Evolutionary conservation across 1,140 invertebrate genomes (phyloP).

Genomic region (Calephelis virginiensis): DNA sequence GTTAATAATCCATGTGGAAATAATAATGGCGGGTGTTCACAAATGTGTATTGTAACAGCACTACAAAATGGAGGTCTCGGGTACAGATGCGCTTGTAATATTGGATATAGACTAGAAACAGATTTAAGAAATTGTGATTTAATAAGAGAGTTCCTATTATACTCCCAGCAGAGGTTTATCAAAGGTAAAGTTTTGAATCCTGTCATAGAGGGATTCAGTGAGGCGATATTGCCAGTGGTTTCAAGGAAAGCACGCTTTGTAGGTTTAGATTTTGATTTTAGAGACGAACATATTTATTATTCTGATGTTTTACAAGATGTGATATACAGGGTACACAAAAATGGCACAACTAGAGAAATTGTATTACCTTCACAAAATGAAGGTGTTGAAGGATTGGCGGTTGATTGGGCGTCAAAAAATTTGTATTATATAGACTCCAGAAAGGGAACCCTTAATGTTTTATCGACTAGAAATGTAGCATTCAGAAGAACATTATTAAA

Average conservation of each 20-base stretch:
- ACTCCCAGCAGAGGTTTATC: conserved; percentile 97
- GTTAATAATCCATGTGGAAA: conserved; percentile 93
- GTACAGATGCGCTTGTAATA: conserved; percentile 95
- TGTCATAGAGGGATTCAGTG: conserved; percentile 93
- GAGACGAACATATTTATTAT: conserved; percentile 96
- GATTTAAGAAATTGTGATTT: conserved; percentile 91
- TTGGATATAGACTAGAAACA: conserved; percentile 88
- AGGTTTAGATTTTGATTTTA: conserved; percentile 96
- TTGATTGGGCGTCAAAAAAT: conserved; percentile 98
- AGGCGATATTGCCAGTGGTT: conserved; percentile 95
- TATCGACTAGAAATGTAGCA: conserved; percentile 91
- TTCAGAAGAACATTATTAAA: conserved; percentile 91
- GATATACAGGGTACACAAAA: conserved; percentile 94
- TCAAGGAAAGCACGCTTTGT: conserved; percentile 95
- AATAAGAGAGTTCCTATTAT: conserved; percentile 96
- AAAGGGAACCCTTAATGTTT: conserved; percentile 96
- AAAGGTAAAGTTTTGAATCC: conserved; percentile 96
- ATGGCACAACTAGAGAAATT: conserved; percentile 93
- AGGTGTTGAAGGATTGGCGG: conserved; percentile 96
- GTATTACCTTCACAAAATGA: conserved; percentile 97
- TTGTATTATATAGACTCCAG: conserved; percentile 98
- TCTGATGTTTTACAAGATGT: conserved; percentile 98
- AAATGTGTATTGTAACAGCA: conserved; percentile 96
- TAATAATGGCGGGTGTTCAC: conserved; percentile 95
- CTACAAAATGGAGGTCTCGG: conserved; percentile 88